phyloP scores from a whole-genome alignment of 1,140 invertebrate species.

The Drosophila dunni region DNA sequence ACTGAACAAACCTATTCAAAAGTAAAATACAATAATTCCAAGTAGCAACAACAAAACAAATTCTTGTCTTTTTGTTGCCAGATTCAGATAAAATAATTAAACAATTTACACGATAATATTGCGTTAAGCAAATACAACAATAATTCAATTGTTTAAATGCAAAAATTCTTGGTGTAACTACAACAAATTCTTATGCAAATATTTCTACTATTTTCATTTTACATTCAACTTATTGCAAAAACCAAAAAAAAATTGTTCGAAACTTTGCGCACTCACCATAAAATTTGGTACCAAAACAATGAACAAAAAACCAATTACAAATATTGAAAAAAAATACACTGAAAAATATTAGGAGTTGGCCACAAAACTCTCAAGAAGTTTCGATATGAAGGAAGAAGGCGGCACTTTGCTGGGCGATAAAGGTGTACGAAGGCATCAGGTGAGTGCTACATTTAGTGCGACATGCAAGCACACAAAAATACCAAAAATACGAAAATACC shows the following conservation, averaged over 20 bases:
- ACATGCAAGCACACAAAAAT: slow-evolving; percentile 42
- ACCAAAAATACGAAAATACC: slow-evolving; percentile 45
- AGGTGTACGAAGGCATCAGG: slow-evolving; percentile 85
- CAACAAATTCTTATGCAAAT: slow-evolving; percentile 80
- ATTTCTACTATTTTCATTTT: slow-evolving; percentile 81
- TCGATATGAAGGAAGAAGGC: slow-evolving; percentile 93
- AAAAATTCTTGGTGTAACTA: slow-evolving; percentile 57
- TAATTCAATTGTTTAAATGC: slow-evolving; percentile 54
- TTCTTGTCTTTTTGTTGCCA: slow-evolving; percentile 21
- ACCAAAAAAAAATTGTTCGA: slow-evolving; percentile 51
- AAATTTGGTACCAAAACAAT: slow-evolving; percentile 38
- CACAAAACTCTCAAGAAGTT: slow-evolving; percentile 92
- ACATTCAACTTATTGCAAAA: slow-evolving; percentile 62
- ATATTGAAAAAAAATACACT: slow-evolving; percentile 37
- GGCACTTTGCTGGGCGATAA: slow-evolving; percentile 89
- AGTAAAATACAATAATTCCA: slow-evolving; percentile 29
- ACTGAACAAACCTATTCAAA: slow-evolving; percentile 51
- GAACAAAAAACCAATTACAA: slow-evolving; percentile 29
- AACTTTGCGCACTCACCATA: slow-evolving; percentile 66
- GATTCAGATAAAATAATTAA: background rate
- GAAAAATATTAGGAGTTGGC: slow-evolving; percentile 89
- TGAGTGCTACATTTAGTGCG: slow-evolving; percentile 75
- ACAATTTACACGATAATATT: slow-evolving; percentile 36
- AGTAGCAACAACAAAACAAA: slow-evolving; percentile 19
- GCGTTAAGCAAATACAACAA: slow-evolving; percentile 49